A percentile compares a stretch with the other conserved stretches of the same genome.
These are phyloP conservation scores for Sminthurinus signatus DNA, from an alignment of 1,140 invertebrate genomes.

Conservation along the genomic window DNA sequence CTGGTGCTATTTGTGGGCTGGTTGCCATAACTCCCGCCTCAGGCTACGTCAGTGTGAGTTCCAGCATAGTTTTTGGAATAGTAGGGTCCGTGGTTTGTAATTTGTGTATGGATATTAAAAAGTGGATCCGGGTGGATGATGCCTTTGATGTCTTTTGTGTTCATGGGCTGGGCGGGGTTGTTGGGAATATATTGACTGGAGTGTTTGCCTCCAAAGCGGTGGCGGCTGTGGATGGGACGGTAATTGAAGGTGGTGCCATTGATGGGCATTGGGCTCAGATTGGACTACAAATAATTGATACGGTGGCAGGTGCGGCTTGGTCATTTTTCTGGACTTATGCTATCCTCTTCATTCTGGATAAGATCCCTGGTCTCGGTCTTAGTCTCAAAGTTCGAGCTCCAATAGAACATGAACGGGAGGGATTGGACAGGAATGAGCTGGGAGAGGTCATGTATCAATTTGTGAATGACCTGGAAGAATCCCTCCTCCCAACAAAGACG, in stretches of 20 bases:
- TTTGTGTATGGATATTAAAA: constrained; percentile 16
- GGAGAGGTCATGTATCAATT: neutral
- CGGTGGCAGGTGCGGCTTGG: constrained; percentile 22
- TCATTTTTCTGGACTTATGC: constrained; percentile 26
- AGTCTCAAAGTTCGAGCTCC: constrained; percentile 23
- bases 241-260: neutral
- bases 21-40: constrained; percentile 27
- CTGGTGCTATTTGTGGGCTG: constrained; percentile 31
- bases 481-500: too few species aligned
- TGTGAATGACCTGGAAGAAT: too few species aligned
- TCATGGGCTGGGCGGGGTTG: constrained; percentile 35
- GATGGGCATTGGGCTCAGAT: constrained; percentile 32
- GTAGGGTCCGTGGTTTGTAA: constrained; percentile 28
- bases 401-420: neutral
- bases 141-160: constrained; percentile 33
- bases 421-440: constrained; percentile 1
- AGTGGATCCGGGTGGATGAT: constrained; percentile 26
- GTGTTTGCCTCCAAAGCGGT: constrained; percentile 37
- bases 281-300: constrained; percentile 17
- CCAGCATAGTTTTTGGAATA: constrained; percentile 29
- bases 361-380: constrained; percentile 35
- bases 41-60: constrained; percentile 27
- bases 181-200: constrained; percentile 33
- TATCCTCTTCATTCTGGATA: constrained; percentile 36
- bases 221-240: constrained; percentile 17